phyloP scores from a whole-genome alignment of 2,797 vertebrate genomes.

The Trematomus bernacchii region DNA sequence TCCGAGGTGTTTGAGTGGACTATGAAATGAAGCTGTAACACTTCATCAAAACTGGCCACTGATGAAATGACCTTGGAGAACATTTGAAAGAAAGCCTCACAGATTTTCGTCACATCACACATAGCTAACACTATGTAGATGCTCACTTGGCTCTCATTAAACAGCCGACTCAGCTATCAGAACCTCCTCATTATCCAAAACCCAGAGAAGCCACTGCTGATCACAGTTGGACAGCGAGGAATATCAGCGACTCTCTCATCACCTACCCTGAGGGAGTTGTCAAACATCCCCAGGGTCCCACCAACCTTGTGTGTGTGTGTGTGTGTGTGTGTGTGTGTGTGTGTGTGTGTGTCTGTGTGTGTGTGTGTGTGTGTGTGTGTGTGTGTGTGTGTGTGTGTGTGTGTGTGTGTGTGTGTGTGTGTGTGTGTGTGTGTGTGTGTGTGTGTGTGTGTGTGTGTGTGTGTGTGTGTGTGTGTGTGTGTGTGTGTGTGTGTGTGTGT shows the following conservation, averaged over 20 bases:
- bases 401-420: too few species aligned
- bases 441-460: too few species aligned
- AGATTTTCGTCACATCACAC: neutral
- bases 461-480: too few species aligned
- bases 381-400: too few species aligned
- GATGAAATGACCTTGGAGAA: constrained; percentile 25
- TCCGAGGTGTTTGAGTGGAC: constrained; percentile 47
- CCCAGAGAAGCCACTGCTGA: neutral
- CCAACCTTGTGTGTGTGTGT: constrained; percentile 8
- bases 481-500: too few species aligned
- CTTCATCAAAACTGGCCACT: constrained; percentile 26
- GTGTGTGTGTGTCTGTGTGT: too few species aligned
- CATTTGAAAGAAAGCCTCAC: neutral
- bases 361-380: too few species aligned
- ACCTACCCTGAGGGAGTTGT: constrained; percentile 17
- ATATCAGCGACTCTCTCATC: constrained; percentile 15
- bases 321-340: constrained; percentile 13
- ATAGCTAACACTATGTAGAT: neutral
- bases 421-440: too few species aligned
- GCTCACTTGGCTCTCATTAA: constrained; percentile 26
- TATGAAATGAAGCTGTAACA: constrained; percentile 37
- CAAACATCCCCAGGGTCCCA: neutral
- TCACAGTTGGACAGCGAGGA: constrained; percentile 22
- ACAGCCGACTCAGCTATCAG: constrained; percentile 48
- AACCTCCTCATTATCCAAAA: constrained; percentile 76